These are phyloP conservation scores for Craniophora ligustri DNA, from an alignment of 2,888 invertebrate genomes.

Conservation along the genomic window DNA sequence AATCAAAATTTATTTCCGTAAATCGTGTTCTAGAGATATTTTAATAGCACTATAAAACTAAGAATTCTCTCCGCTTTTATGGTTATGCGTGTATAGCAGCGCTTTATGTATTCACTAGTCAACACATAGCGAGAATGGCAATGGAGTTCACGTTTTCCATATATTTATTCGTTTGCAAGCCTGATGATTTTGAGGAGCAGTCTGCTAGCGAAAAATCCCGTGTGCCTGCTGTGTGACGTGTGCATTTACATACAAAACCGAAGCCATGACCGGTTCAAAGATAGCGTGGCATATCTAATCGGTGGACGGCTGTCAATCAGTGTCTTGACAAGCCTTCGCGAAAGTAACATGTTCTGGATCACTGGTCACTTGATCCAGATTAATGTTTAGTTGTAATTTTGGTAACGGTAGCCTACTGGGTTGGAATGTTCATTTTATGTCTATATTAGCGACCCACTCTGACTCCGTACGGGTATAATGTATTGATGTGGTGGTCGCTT, in stretches of 20 bases:
- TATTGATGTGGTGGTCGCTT: too few relatives aligned
- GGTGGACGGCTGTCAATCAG: slow-evolving; percentile 78
- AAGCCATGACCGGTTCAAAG: slow-evolving; percentile 74
- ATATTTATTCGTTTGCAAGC: slow-evolving; percentile 59
- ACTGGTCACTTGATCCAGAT: slow-evolving; percentile 62
- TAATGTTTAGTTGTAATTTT: slow-evolving; percentile 49
- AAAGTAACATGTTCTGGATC: slow-evolving; percentile 73
- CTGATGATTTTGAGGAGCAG: slow-evolving; percentile 69
- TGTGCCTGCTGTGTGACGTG: slow-evolving; percentile 68
- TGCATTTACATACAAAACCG: slow-evolving; percentile 85
- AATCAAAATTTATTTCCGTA: slow-evolving; percentile 40
- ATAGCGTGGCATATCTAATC: slow-evolving; percentile 85
- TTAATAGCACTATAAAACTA: slow-evolving; percentile 45
- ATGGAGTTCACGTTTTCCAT: slow-evolving; percentile 62
- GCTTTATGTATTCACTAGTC: slow-evolving; percentile 51
- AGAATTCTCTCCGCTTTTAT: slow-evolving; percentile 48
- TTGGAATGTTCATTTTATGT: slow-evolving; percentile 22
- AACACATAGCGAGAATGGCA: slow-evolving; percentile 56
- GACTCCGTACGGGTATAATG: too few relatives aligned
- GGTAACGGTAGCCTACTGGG: slow-evolving; percentile 41
- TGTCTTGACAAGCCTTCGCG: slow-evolving; percentile 68
- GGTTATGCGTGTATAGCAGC: slow-evolving; percentile 32
- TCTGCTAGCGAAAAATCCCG: slow-evolving; percentile 66
- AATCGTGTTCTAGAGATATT: slow-evolving; percentile 42
- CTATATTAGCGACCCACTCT: too few relatives aligned